Base-by-base conservation (phyloP, 2,797 vertebrate species). In the Myripristis jacobus region DNA sequence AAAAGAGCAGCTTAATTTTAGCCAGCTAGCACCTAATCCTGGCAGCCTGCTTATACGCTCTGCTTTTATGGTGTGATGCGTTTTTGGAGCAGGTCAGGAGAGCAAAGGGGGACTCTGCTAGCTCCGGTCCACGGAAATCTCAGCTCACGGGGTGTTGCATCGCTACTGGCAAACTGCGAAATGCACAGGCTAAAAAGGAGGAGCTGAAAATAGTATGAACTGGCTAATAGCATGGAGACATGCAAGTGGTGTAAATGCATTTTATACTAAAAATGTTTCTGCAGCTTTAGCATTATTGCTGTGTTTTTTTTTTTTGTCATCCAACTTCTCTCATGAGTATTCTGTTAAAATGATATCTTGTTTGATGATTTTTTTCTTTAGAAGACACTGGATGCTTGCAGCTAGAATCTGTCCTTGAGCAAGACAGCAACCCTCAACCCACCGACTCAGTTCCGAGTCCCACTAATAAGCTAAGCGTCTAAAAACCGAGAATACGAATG, bases 1-100 rank as follows among this genome's bases (percentile, higher is more conserved):
- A 63, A 78, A 52, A 19, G 31, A 77, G 50, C 60, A 64, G 69
- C 68, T 81, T 86, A 66, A 63, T 78, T 77, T 77, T 52, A 81
- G 57, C 47, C 51, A 61, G 68, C 58, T 25, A 74, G 62, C 47
- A 72, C 57, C 79, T 76, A 81, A 83, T 79, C 80, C 72, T 69
- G 50, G 66, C 69, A 73, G 66, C 72, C 47, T 74, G 64, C 64
- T 84, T 72, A 73, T 47, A 66, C 61, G 65, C 67, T 66, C 25
- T 59, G 64, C 59, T 82, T 80, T 86, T 71, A 81, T 75, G 47
- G 25, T 48, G 15, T 75, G 41, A 74, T 71, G 67, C 57, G 52
- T 75, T 71, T 57, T 67, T 66, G 22, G 36, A 75, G 55, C 58
- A 2, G 44, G 77, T 74, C 78, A 73, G 34, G 36, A 67, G 74